A percentile compares a stretch with the other conserved stretches of the same genome.
Conservation (phyloP, 2,888 invertebrate genomes). For the Stenchaetothrips biformis region DNA sequence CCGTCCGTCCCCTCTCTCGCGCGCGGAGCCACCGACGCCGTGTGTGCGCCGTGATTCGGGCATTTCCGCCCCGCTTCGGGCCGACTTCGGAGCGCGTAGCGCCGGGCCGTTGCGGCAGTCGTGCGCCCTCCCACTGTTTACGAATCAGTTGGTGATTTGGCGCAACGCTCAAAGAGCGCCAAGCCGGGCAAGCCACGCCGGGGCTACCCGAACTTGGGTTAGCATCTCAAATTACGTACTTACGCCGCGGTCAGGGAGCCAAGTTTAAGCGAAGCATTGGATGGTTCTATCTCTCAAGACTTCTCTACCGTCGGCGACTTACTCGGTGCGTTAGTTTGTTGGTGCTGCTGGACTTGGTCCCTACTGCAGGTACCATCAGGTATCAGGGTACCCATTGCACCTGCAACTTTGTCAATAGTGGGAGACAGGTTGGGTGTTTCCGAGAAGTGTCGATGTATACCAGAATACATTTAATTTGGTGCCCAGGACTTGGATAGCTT, state of each 20-base stretch:
- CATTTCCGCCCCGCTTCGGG: background rate
- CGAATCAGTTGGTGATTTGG: constrained; percentile 23
- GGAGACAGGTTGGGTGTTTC: no score
- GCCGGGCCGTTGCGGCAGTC: background rate
- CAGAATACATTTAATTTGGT: no score
- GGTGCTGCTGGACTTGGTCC: no score
- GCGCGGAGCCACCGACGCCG: background rate
- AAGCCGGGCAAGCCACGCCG: background rate
- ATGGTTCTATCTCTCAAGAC: no score
- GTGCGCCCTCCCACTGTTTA: background rate
- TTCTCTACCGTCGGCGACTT: no score
- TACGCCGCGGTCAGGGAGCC: background rate
- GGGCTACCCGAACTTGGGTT: background rate
- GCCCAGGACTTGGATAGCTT: no score
- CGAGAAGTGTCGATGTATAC: no score
- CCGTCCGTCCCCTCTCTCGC: background rate
- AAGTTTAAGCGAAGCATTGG: no score
- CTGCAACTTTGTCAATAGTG: no score
- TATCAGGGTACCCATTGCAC: no score
- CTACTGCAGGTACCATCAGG: no score
- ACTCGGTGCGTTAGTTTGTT: no score
- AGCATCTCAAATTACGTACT: background rate
- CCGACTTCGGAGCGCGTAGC: background rate
- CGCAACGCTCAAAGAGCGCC: background rate
- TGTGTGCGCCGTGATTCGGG: background rate